phyloP scores from a whole-genome alignment of 2,888 invertebrate species.

The Orthosia gracilis region DNA sequence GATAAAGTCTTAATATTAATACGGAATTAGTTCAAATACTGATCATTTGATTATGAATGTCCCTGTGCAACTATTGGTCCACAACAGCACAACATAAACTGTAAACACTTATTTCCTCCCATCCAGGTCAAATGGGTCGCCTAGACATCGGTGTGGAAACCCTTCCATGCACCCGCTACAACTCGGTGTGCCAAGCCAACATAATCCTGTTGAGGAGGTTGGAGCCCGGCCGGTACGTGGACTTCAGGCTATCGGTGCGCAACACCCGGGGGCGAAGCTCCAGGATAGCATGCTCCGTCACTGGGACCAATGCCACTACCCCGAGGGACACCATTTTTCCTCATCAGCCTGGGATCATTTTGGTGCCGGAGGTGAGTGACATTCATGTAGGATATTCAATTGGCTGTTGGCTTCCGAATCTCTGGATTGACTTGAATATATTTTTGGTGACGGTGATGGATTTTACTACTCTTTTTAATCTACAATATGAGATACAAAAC shows the following conservation, averaged over 20 bases:
- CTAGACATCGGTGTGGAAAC: slow-evolving; percentile 95
- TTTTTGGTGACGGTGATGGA: too few species aligned
- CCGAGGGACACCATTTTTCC: slow-evolving; percentile 96
- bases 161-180: slow-evolving; percentile 96
- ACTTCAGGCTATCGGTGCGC: slow-evolving; percentile 94
- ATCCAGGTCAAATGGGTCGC: slow-evolving; percentile 93
- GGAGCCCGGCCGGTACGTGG: slow-evolving; percentile 96
- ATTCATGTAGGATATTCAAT: too few species aligned
- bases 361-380: slow-evolving; percentile 93
- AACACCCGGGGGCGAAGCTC: slow-evolving; percentile 95
- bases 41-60: neutral
- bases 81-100: neutral
- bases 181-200: slow-evolving; percentile 97
- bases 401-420: too few species aligned
- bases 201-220: slow-evolving; percentile 94
- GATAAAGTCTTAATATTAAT: neutral
- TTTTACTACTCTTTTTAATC: too few species aligned
- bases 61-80: neutral
- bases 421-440: too few species aligned
- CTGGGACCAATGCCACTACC: slow-evolving; percentile 96
- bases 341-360: slow-evolving; percentile 94
- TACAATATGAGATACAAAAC: too few species aligned
- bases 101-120: neutral
- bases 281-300: slow-evolving; percentile 94
- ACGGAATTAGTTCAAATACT: neutral